phyloP scores from a whole-genome alignment of 2,113 vertebrate species.

The Grammomys surdaster region DNA sequence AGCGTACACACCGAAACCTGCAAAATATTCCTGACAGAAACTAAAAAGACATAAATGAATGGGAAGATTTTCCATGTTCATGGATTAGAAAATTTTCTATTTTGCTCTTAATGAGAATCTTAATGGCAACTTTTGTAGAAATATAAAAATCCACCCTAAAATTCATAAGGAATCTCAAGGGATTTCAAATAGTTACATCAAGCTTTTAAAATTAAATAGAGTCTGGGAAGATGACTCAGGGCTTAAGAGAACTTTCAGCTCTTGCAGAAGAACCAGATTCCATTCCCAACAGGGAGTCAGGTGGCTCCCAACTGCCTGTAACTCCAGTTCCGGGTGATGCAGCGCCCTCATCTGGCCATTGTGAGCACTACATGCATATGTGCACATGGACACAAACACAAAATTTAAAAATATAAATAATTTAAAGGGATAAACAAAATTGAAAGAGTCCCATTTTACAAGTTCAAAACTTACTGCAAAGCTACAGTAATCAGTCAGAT shows the following conservation, averaged over 20 bases:
- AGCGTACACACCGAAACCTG: not conserved
- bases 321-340: not conserved
- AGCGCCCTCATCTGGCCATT: not conserved
- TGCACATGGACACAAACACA: no score
- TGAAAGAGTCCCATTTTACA: not conserved
- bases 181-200: not conserved
- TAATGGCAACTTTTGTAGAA: slow-evolving; percentile 5
- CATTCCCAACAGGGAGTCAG: no score
- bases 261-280: not conserved
- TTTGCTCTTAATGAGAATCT: not conserved
- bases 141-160: not conserved
- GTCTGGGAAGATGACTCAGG: not conserved
- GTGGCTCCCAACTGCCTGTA: not conserved
- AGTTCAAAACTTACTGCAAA: slow-evolving; percentile 25
- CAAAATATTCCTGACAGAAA: not conserved
- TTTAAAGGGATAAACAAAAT: not conserved
- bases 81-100: not conserved
- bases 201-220: not conserved
- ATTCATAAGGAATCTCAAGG: not conserved
- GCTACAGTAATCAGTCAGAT: not conserved
- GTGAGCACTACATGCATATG: not conserved
- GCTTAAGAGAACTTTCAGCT: not conserved
- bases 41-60: not conserved
- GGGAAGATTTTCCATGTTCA: not conserved
- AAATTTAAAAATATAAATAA: not conserved